Evolutionary conservation across 2,113 vertebrate species (phyloP).

Genomic region (Haemorhous mexicanus): DNA sequence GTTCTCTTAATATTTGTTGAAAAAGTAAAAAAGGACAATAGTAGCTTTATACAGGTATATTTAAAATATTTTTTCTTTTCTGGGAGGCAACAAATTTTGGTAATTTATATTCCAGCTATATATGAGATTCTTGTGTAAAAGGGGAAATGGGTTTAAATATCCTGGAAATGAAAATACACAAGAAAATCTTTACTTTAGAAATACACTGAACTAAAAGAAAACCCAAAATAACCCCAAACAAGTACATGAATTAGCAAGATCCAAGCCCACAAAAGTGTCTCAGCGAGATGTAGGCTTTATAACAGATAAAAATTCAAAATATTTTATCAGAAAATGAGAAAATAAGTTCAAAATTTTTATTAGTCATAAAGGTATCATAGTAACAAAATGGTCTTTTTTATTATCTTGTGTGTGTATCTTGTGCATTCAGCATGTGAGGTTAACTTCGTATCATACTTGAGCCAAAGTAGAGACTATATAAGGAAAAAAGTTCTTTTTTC

Average conservation of each 20-base stretch:
- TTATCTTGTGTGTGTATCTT: background rate
- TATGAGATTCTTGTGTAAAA: background rate
- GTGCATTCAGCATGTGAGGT: background rate
- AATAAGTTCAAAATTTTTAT: background rate
- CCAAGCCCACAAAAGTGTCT: background rate
- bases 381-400: accelerated
- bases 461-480: background rate
- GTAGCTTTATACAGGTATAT: background rate
- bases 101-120: background rate
- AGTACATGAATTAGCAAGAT: background rate
- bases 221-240: accelerated
- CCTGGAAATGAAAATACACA: background rate
- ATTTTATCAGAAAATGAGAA: background rate
- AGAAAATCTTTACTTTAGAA: background rate
- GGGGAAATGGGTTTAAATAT: background rate
- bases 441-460: background rate
- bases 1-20: background rate
- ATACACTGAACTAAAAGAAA: background rate
- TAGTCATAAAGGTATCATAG: background rate
- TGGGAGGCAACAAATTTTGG: background rate
- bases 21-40: background rate
- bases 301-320: background rate
- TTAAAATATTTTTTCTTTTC: background rate
- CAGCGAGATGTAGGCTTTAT: background rate
- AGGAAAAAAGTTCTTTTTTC: background rate